Percentiles rank a stretch among this genome's conserved stretches.
These are phyloP conservation scores for Muntiacus reevesi DNA, from an alignment of 2,113 vertebrate genomes.

Conservation along the genomic window DNA sequence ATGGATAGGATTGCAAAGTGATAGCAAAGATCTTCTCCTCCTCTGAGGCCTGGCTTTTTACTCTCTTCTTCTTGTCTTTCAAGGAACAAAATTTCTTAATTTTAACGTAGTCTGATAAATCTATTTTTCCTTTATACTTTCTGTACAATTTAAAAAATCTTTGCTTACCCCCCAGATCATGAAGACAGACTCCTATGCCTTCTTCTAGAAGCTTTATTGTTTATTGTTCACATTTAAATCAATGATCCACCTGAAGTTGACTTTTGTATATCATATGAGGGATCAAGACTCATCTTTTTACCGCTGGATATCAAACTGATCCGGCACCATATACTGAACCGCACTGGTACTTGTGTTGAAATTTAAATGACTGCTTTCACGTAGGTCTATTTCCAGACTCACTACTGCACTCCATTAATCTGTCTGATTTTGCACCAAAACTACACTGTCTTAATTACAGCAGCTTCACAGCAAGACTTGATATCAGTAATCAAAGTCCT, in stretches of 20 bases:
- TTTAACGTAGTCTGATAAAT: background rate
- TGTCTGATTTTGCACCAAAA: background rate
- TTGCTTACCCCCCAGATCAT: background rate
- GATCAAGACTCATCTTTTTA: background rate
- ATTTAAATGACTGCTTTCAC: background rate
- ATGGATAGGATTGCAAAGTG: background rate
- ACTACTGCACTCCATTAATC: background rate
- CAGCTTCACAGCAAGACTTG: background rate
- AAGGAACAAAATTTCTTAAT: background rate
- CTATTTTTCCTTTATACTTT: background rate
- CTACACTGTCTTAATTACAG: background rate
- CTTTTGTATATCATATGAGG: background rate
- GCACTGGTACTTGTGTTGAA: background rate
- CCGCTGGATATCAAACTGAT: background rate
- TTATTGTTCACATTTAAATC: background rate
- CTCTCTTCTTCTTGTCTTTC: background rate
- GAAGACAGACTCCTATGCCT: background rate
- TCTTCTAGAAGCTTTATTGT: background rate
- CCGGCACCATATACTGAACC: background rate
- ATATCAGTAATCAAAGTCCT: background rate
- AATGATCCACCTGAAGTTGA: background rate
- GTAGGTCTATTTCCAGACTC: background rate
- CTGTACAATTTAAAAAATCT: background rate
- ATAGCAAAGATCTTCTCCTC: background rate
- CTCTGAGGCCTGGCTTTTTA: background rate